Evolutionary conservation across 1,140 invertebrate genomes (phyloP), one percentile per base, ranked within the genome.

Genomic region (Drosophila tani): DNA sequence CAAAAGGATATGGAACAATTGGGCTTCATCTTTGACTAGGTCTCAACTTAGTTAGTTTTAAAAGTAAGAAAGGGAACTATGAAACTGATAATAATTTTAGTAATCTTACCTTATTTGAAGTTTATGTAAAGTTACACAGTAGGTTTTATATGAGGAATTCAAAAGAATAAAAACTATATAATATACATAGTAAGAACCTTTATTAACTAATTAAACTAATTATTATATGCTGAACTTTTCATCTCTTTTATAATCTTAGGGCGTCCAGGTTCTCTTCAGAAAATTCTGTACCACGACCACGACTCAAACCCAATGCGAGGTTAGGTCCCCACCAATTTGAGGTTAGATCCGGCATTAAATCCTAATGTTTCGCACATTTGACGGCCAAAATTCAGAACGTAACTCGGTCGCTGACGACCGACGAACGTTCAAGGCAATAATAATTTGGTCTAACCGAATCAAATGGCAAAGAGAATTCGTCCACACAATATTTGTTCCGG

Each of bases 1-100:
- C 94, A 95, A 1, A 95, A 95, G 80, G 95, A 96, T 92, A 93
- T 96, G 93, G 93, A 94, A 55, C 92, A 94, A 9, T 91, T 95
- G 38, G 96, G 96, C 5, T 90, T 90, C 69, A 90, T 90, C 32
- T 91, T 90, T 40, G 51, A 85, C 32, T 71, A 75, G 21, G 4
- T 46, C 41, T 40, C 15, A 38, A 55, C 8, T 19, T 32, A 50
- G 14, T 41, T 50, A 8, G 21, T 29, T 29, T 46, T 66, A 53
- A 5, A 32, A 14, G 12, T 35, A 56, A 40, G 40, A 55, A 55
- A 40, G 21, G 40, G 32, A n/a, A 69, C 32, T 9, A 6, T 41
- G 35, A 63, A 51, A 29, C 15, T 51, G 4, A 58, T 24, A n/a
- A 27, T 57, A 57, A 12, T 49, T 64, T 65, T 43, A 49, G 27